These are phyloP conservation scores for Noturus placidus DNA, from an alignment of 2,113 vertebrate species.

Conservation along the genomic window DNA sequence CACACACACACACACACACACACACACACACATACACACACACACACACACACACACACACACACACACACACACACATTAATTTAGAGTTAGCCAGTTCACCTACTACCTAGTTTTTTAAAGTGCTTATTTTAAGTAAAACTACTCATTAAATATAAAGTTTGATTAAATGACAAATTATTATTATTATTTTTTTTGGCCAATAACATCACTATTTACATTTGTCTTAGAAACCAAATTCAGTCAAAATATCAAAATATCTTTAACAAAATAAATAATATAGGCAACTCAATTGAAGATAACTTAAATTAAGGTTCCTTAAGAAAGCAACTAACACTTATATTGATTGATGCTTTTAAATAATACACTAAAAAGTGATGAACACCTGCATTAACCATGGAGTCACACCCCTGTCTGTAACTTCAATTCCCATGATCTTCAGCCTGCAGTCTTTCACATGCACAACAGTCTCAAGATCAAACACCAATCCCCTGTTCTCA, in stretches of 20 bases:
- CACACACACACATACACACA: not conserved
- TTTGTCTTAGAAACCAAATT: not conserved
- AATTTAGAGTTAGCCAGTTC: not conserved
- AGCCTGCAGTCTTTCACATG: not conserved
- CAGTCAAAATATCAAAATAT: not conserved
- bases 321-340: not conserved
- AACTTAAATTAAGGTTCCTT: not conserved
- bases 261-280: not conserved
- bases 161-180: not conserved
- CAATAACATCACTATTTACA: not conserved
- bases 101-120: not conserved
- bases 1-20: not conserved
- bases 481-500: not conserved
- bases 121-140: not conserved
- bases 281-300: no score
- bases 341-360: not conserved
- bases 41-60: no score
- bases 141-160: not conserved
- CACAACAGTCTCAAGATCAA: not conserved
- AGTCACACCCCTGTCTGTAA: not conserved
- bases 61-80: no score
- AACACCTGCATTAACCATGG: not conserved
- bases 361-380: not conserved
- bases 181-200: not conserved
- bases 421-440: not conserved